Percentiles rank a stretch among this genome's conserved stretches.
phyloP scores from a whole-genome alignment of 2,888 invertebrate genomes.

The Automeris io region DNA sequence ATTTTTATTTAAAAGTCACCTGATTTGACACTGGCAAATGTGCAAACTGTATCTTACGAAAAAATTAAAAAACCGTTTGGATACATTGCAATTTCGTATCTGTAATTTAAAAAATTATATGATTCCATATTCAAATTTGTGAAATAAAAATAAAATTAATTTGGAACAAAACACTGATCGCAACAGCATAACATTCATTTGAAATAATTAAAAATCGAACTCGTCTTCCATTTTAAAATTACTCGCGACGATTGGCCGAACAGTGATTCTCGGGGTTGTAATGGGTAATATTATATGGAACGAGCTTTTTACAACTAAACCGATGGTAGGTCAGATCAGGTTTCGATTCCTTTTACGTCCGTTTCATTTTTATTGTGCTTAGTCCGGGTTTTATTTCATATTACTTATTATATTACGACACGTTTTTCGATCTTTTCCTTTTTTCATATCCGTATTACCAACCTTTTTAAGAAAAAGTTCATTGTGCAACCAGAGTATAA shows the following conservation, averaged over 20 bases:
- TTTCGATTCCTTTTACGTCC: conserved; percentile 59
- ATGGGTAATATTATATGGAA: conserved; percentile 74
- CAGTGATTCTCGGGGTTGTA: conserved; percentile 69
- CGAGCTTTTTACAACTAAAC: conserved; percentile 72
- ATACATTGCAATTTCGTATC: too few species aligned
- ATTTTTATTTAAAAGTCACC: background rate
- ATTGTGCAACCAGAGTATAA: conserved; percentile 2
- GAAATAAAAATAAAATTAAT: conserved; percentile 34
- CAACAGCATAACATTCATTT: conserved; percentile 29
- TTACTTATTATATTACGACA: conserved; percentile 60
- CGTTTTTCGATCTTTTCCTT: conserved; percentile 40
- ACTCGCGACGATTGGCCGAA: conserved; percentile 55
- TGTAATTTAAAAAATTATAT: too few species aligned
- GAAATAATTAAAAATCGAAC: conserved; percentile 70
- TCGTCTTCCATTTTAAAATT: conserved; percentile 63
- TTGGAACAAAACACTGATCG: conserved; percentile 8
- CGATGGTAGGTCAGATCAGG: conserved; percentile 64
- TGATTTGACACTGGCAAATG: too few species aligned
- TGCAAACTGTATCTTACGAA: too few species aligned
- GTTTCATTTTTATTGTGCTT: conserved; percentile 64
- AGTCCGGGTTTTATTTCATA: conserved; percentile 60
- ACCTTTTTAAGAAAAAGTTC: conserved; percentile 6
- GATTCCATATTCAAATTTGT: conserved; percentile 38
- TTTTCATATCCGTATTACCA: conserved; percentile 5
- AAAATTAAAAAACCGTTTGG: too few species aligned